These are phyloP conservation scores for Neolamprologus fasciatus DNA, from an alignment of 2,113 vertebrate species.

Conservation along the genomic window DNA sequence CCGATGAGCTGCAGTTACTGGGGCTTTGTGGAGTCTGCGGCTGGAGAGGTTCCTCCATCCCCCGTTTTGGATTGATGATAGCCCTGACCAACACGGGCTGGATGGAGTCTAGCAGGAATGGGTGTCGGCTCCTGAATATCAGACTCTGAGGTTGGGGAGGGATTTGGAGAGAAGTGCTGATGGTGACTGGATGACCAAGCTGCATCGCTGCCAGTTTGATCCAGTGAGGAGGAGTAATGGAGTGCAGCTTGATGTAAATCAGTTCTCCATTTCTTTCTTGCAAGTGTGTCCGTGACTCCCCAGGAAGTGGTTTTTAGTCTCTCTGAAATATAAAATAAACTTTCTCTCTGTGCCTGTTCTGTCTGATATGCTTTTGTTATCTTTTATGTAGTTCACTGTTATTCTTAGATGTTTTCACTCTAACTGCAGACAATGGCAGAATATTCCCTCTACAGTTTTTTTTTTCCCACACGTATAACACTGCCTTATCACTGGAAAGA, in stretches of 20 bases:
- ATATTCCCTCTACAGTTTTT: background rate
- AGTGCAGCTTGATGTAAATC: background rate
- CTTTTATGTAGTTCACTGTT: background rate
- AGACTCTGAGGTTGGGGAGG: background rate
- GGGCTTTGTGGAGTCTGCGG: slow-evolving; percentile 4
- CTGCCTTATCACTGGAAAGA: background rate
- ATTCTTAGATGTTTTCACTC: background rate
- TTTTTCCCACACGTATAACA: accelerated
- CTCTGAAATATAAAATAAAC: background rate
- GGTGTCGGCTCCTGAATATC: background rate
- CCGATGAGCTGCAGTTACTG: slow-evolving; percentile 20
- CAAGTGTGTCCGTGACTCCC: background rate
- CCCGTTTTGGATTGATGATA: background rate
- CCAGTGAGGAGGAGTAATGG: background rate
- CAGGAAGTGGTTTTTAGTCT: background rate
- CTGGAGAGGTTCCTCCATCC: slow-evolving; percentile 4
- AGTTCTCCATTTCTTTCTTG: background rate
- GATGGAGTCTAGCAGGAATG: background rate
- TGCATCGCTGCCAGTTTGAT: slow-evolving; percentile 21
- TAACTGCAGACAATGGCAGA: background rate
- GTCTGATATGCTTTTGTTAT: background rate
- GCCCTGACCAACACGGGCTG: background rate
- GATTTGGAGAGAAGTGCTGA: slow-evolving; percentile 13
- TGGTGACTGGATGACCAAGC: background rate
- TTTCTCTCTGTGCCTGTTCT: background rate